Evolutionary conservation across 2,113 vertebrate genomes (phyloP).

Genomic region (Proteles cristata): DNA sequence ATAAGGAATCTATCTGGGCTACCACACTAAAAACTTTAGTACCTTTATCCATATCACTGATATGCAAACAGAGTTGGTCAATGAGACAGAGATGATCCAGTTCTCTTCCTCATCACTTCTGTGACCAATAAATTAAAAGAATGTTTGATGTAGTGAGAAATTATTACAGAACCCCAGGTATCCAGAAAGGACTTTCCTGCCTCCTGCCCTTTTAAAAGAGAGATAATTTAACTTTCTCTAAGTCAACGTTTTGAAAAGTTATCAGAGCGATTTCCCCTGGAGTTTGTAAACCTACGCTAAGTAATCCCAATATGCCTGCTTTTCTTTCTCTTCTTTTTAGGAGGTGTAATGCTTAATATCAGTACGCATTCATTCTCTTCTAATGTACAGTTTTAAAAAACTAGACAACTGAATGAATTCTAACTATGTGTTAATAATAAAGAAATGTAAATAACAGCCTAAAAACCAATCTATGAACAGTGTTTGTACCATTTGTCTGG

Average conservation of each 20-base stretch:
- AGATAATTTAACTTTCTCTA: slow-evolving; percentile 10
- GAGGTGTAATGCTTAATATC: neutral
- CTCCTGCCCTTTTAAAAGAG: slow-evolving; percentile 15
- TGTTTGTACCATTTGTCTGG: neutral
- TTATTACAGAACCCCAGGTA: slow-evolving; percentile 35
- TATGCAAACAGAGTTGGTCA: slow-evolving; percentile 33
- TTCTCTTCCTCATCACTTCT: slow-evolving; percentile 44
- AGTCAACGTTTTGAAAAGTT: slow-evolving; percentile 48
- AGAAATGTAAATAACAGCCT: slow-evolving; percentile 1
- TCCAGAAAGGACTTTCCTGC: neutral
- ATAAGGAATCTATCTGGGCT: neutral
- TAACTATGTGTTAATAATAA: slow-evolving; percentile 15
- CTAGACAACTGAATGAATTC: neutral
- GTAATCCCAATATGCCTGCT: slow-evolving; percentile 43
- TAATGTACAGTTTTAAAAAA: slow-evolving; percentile 13
- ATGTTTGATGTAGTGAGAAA: neutral
- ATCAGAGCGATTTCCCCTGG: neutral
- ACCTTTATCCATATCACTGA: neutral
- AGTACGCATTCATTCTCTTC: neutral
- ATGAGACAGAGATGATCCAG: slow-evolving; percentile 23
- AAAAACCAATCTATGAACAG: slow-evolving; percentile 16
- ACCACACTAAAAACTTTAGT: neutral
- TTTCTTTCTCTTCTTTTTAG: slow-evolving; percentile 1
- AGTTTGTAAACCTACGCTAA: neutral
- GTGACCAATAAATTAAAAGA: slow-evolving; percentile 38